Base-by-base conservation (phyloP, 2,113 vertebrate genomes). In the Prinia subflava region DNA sequence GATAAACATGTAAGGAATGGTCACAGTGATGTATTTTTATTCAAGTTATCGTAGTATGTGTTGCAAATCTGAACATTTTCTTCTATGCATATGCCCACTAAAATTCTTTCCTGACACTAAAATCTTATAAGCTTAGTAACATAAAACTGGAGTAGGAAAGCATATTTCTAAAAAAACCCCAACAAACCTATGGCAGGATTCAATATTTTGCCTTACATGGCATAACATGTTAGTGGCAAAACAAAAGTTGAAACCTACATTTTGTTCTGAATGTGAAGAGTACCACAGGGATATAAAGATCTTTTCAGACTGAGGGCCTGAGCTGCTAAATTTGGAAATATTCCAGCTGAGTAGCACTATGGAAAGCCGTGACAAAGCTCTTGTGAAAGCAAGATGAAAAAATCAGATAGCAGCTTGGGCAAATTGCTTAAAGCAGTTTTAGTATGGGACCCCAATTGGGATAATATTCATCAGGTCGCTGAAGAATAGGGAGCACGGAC, bases 371-470 rank as follows among this genome's bases (percentile, higher is more conserved):
- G 13, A 52, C 33, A 88, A 92, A 94, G 41, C 9, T 65, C 18
- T 50, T 18, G 21, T 60, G 53, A 76, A 89, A 49, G 15, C 27
- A 30, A 30, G 10, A 14, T 28, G 47, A 82, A 60, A 79, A 79
- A 88, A 83, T 24, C 50, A 80, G 33, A 33, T 13, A 1, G 3
- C 20, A 73, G 10, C 9, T 33, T 57, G 17, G 33, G 31, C 10
- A 84, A 59, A 83, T 42, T 56, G 4, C 19, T 59, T 74, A 50
- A 71, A 76, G 49, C 3, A 24, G 5, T 67, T 78, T 57, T 24
- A 19, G 5, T 33, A 35, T 21, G 20, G 68, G 67, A 65, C 3
- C 2, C 27, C n/a, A 69, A 0, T 0, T 19, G 25, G 18, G 37
- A 33, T 56, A 39, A 25, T 46, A 52, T 65, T 83, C 13, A 19